Conservation (phyloP, 2,888 invertebrate genomes). For the Aphidoletes aphidimyza region DNA sequence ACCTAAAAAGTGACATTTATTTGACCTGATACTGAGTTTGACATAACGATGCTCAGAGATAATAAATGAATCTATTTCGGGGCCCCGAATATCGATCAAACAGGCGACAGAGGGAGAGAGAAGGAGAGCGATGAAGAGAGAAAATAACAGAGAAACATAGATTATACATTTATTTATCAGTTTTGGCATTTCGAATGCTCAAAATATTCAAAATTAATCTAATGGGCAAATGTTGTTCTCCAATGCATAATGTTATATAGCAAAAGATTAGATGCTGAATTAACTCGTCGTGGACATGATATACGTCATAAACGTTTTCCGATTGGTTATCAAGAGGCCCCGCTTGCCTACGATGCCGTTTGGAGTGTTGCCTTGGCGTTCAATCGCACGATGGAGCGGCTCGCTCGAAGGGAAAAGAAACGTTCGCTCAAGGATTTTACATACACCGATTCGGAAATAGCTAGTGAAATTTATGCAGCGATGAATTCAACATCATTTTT, state of each 20-base stretch:
- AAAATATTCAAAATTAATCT: not conserved
- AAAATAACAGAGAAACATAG: too few species aligned
- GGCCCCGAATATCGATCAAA: too few species aligned
- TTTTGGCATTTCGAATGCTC: not conserved
- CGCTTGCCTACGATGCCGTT: conserved; percentile 98
- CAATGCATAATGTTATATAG: conserved; percentile 67
- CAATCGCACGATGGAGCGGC: conserved; percentile 93
- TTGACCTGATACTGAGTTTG: not conserved
- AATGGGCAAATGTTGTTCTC: not conserved
- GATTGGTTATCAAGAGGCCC: conserved; percentile 97
- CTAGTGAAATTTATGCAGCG: conserved; percentile 94
- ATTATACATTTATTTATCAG: not conserved
- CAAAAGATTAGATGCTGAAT: conserved; percentile 81
- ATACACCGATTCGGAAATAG: conserved; percentile 93
- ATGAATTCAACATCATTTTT: conserved; percentile 98
- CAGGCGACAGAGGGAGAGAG: too few species aligned
- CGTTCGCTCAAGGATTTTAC: conserved; percentile 94
- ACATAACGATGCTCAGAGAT: not conserved
- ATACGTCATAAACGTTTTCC: conserved; percentile 88
- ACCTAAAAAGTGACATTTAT: conserved; percentile 26
- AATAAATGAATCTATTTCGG: conserved; percentile 16
- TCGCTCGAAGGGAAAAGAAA: conserved; percentile 73
- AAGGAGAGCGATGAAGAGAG: too few species aligned
- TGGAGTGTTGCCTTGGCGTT: conserved; percentile 99
- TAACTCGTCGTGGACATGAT: conserved; percentile 84